These are phyloP conservation scores for Neoitamus cyanurus DNA, from an alignment of 2,888 invertebrate genomes.

Conservation along the genomic window DNA sequence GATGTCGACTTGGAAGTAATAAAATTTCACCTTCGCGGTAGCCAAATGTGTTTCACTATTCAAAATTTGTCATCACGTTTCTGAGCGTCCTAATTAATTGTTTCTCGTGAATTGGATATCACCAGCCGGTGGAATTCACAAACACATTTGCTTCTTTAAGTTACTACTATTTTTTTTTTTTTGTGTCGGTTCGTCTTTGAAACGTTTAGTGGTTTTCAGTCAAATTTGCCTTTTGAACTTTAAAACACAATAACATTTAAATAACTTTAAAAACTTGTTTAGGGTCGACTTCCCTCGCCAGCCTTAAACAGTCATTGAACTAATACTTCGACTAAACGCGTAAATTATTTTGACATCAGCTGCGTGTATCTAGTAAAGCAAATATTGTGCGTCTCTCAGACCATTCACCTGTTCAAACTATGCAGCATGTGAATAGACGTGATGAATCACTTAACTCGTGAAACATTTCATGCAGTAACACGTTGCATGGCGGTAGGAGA, in stretches of 20 bases:
- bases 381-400: neutral
- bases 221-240: neutral
- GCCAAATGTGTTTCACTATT: too few species aligned
- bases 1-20: too few species aligned
- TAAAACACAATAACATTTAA: neutral
- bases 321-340: neutral
- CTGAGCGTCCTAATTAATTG: too few species aligned
- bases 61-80: too few species aligned
- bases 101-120: too few species aligned
- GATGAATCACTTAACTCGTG: neutral
- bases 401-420: neutral
- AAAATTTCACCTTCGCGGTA: too few species aligned
- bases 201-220: too few species aligned
- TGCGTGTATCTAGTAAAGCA: neutral
- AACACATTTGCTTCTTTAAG: too few species aligned
- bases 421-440: neutral
- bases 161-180: too few species aligned
- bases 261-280: neutral
- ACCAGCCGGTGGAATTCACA: too few species aligned
- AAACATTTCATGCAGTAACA: neutral
- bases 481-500: neutral
- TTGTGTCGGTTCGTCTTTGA: too few species aligned
- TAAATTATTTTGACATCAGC: neutral
- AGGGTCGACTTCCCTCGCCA: neutral
- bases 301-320: neutral